Percentiles rank a stretch among this genome's conserved stretches.
Conservation (phyloP, 2,888 invertebrate genomes). For the Cheilosia pagana region DNA sequence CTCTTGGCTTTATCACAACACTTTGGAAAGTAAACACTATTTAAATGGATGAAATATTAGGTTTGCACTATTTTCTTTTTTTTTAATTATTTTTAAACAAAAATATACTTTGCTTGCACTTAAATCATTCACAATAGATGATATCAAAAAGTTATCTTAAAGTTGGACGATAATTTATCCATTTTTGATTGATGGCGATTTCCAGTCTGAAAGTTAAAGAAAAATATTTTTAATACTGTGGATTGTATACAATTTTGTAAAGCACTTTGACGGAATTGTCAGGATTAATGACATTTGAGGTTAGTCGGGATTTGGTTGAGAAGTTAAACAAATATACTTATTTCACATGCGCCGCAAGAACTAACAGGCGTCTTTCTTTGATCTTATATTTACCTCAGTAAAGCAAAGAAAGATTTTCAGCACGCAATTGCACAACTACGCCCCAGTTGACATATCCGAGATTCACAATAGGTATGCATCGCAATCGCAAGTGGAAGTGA, state of each 20-base stretch:
- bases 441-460: too few species aligned
- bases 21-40: conserved; percentile 31
- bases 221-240: not conserved
- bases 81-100: conserved; percentile 10
- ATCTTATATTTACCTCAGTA: too few species aligned
- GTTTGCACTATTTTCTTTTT: conserved; percentile 2
- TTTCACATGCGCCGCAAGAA: too few species aligned
- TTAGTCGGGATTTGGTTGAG: too few species aligned
- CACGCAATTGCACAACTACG: too few species aligned
- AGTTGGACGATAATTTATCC: conserved; percentile 29
- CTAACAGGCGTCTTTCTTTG: too few species aligned
- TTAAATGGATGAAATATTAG: not conserved
- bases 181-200: conserved; percentile 12
- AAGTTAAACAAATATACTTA: too few species aligned
- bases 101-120: conserved; percentile 2
- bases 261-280: too few species aligned
- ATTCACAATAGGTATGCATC: too few species aligned
- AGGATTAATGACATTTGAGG: too few species aligned
- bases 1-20: conserved; percentile 8
- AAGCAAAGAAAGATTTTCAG: too few species aligned
- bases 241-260: not conserved
- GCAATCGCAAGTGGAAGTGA: too few species aligned
- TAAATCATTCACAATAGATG: not conserved
- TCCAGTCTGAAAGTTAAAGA: not conserved
- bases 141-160: conserved; percentile 29